Base-by-base conservation (phyloP, 2,888 invertebrate genomes). In the Clunio marinus region DNA sequence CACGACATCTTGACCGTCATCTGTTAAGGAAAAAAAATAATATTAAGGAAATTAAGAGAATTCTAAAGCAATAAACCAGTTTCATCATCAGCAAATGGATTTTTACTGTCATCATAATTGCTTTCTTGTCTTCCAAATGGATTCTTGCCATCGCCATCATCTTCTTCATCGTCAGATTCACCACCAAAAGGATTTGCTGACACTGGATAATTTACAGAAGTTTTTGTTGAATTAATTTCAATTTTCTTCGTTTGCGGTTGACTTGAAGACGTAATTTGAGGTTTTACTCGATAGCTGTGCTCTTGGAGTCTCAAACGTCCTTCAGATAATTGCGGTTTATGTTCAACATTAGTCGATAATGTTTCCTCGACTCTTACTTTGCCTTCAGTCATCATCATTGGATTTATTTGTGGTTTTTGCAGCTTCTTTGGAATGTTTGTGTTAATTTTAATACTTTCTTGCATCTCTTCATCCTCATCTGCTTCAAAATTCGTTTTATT, bases 401-500 rank as follows among this genome's bases (percentile, higher is more conserved):
- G 17, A n/a, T 65, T 51, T 4, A 22, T 22, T n/a, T 2, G 7
- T 22, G 4, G 2, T 51, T 17, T 22, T 20, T 25, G 17, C 15
- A 20, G 37, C 15, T 57, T 37, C 28, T 22, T 46, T 62, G 69
- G 46, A 41, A 28, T 8, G 60, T 32, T 69, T 62, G n/a, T 69
- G 69, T 10, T 72, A n/a, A n/a, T n/a, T 59, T 7, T 22, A 63
- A 46, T 13, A 72, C 70, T 66, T 74, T 74, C 65, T 76, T 75
- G 1, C 1, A 24, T 15, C 7, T 70, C 69, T 59, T 70, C 63
- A 55, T 70, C 75, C 70, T 73, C 73, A 20, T 84, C 83, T 1
- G 85, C 84, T 62, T 88, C 82, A 27, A 89, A 84, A 15, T 86
- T 87, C 73, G 88, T 79, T 76, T 88, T 88, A 77, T 90, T 90